Base-by-base conservation (phyloP, 2,797 vertebrate species). In the Alcedo atthis region DNA sequence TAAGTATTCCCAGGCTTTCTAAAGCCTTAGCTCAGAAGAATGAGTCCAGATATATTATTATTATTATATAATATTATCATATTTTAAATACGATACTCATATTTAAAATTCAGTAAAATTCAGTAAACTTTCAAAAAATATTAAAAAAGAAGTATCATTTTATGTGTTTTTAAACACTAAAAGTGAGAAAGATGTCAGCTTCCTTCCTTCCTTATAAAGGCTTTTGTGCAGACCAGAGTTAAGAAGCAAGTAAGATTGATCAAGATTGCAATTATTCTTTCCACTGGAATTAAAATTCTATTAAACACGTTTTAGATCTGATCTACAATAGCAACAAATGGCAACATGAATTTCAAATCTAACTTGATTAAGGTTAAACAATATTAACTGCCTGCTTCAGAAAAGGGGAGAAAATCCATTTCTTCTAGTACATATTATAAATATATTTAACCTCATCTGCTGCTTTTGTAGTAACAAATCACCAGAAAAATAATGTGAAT, bases 91-190 rank as follows among this genome's bases (percentile, higher is more conserved):
- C 32, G 2, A 33, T 2, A 13, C 25, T 24, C 9, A n/a, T 61
- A 84, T 33, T 5, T 28, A 82, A 75, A 74, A 25, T 8, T 26
- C 18, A 5, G 1, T 32, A 78, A 81, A 59, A 71, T 61, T 70
- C 19, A 62, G 12, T 37, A 43, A 43, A 58, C 1, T 15, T 22
- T 51, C 9, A 49, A 64, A 64, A 81, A 79, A 15, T 42, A 18
- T 37, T 1, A 3, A 46, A 68, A 68, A 1, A 0, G 5, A 42
- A 35, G 30, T 22, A 61, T 48, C 2, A 20, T 24, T 66, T 69
- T 24, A 51, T 17, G 6, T 32, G 3, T 1, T 81, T 85, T 83
- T 28, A 51, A 91, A 26, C 1, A 26, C 9, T 24, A 32, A 26
- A 53, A 7, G 1, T 71, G 62, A 57, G 12, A 54, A 64, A 64